Conservation (phyloP, 2,113 vertebrate species). For the Macquaria australasica region DNA sequence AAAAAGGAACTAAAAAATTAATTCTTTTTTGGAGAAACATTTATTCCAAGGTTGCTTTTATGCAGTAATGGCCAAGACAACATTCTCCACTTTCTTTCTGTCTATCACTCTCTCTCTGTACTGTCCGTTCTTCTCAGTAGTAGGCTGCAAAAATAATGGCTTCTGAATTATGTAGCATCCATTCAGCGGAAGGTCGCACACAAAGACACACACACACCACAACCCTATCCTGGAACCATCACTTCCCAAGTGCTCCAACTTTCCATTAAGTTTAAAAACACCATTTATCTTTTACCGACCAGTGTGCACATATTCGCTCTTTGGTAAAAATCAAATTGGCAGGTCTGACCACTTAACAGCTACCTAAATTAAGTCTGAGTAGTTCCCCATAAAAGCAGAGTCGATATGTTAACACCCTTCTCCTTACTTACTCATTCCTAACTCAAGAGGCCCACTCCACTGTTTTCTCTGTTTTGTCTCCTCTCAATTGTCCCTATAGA, state of each 20-base stretch:
- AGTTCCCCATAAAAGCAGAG: slow-evolving; percentile 37
- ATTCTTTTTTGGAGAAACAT: background rate
- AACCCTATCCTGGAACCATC: slow-evolving; percentile 29
- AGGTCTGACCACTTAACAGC: slow-evolving; percentile 57
- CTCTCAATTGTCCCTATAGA: slow-evolving; percentile 39
- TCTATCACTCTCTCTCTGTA: background rate
- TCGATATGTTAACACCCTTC: slow-evolving; percentile 55
- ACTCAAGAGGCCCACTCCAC: slow-evolving; percentile 35
- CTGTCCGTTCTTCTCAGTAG: slow-evolving; percentile 26
- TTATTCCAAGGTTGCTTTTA: slow-evolving; percentile 26
- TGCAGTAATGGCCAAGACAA: slow-evolving; percentile 14
- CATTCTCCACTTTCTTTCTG: background rate
- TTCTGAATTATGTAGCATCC: slow-evolving; percentile 75
- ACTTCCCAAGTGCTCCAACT: slow-evolving; percentile 56
- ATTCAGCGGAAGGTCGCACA: slow-evolving; percentile 47
- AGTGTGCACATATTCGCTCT: slow-evolving; percentile 31
- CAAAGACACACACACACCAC: slow-evolving; percentile 21
- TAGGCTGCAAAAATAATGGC: slow-evolving; percentile 65
- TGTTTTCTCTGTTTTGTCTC: slow-evolving; percentile 57
- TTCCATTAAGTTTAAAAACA: slow-evolving; percentile 67
- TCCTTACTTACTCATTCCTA: slow-evolving; percentile 44
- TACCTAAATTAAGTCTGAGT: slow-evolving; percentile 49
- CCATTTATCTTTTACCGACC: slow-evolving; percentile 46
- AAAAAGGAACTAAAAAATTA: background rate
- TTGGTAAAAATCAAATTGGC: slow-evolving; percentile 49